phyloP scores from a whole-genome alignment of 2,888 invertebrate genomes.

The Watsonalla cultraria region DNA sequence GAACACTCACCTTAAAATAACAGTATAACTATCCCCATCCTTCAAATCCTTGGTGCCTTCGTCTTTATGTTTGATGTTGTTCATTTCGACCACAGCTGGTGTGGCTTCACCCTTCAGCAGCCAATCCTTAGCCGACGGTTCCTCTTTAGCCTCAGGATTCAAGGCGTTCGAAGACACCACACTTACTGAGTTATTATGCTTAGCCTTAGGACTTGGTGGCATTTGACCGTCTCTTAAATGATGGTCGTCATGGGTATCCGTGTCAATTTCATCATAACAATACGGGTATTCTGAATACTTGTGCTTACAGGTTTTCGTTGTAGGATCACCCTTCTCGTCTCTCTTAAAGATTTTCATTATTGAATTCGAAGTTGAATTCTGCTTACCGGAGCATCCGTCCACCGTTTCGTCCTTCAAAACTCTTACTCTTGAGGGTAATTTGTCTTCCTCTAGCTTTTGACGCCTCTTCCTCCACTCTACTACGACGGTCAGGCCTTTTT shows the following conservation, averaged over 20 bases:
- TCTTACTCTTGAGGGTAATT: constrained; percentile 82
- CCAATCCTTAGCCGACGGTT: constrained; percentile 68
- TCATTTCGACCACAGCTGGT: constrained; percentile 66
- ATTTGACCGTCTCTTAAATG: constrained; percentile 68
- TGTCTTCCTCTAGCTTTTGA: constrained; percentile 82
- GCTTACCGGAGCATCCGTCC: constrained; percentile 59
- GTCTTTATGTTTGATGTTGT: constrained; percentile 69
- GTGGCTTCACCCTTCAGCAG: constrained; percentile 53
- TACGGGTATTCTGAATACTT: constrained; percentile 94
- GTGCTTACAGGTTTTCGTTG: constrained; percentile 88
- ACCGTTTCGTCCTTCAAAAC: constrained; percentile 84
- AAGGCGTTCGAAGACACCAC: constrained; percentile 70
- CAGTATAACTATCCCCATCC: constrained; percentile 85
- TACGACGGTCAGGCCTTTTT: constrained; percentile 87
- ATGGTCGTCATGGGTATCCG: constrained; percentile 83
- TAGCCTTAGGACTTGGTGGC: constrained; percentile 63
- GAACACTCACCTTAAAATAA: constrained; percentile 81
- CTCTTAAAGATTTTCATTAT: constrained; percentile 65
- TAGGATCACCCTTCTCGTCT: constrained; percentile 63
- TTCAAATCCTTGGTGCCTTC: constrained; percentile 69
- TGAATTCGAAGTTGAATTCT: constrained; percentile 60
- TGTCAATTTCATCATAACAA: constrained; percentile 91
- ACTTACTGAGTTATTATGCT: constrained; percentile 68
- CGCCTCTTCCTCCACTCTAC: constrained; percentile 89
- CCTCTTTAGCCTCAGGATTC: constrained; percentile 58